Evolutionary conservation across 2,888 invertebrate genomes (phyloP), one percentile per base, ranked within the genome.

Genomic region (Dasypolia templi): DNA sequence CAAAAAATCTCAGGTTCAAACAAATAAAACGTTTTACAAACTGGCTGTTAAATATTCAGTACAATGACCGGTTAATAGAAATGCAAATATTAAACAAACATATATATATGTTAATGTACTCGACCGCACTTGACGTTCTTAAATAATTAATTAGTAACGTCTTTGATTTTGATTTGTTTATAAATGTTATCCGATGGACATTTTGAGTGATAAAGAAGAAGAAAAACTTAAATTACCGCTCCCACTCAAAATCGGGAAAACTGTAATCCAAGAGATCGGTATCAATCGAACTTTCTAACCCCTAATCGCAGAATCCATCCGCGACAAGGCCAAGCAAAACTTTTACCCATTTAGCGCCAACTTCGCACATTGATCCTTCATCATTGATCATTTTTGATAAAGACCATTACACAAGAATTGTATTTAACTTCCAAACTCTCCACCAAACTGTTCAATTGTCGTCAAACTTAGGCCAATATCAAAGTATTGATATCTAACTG

Each of bases 221-320:
- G 19, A 46, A 29, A 26, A 32, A 9, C 19, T n/a, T 7, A 77
- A 79, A 79, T 71, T 65, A 78, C 62, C 62, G 44, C 46, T 56
- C n/a, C 46, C 51, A 64, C 44, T 69, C 66, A 77, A 86, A 75
- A 66, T 74, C 39, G 59, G 64, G 72, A 81, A 75, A 82, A 84
- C 85, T 88, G 81, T 84, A 77, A 82, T 80, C 77, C 67, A 74
- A 72, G 67, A 86, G 87, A 88, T 87, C 77, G 73, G 70, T 86
- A 88, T 88, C 86, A 88, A 87, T 88, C 84, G 77, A 89, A 88
- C 81, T 89, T 89, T 77, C 53, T 79, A 66, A 82, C 81, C 83
- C 82, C 83, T 84, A 87, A 85, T 87, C 82, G 83, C 80, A 84
- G 85, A 84, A 89, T 83, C 85, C 80, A 85, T 87, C 84, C 81